Base-by-base conservation (phyloP, 2,888 invertebrate genomes). In the Sylvicola cinctus region DNA sequence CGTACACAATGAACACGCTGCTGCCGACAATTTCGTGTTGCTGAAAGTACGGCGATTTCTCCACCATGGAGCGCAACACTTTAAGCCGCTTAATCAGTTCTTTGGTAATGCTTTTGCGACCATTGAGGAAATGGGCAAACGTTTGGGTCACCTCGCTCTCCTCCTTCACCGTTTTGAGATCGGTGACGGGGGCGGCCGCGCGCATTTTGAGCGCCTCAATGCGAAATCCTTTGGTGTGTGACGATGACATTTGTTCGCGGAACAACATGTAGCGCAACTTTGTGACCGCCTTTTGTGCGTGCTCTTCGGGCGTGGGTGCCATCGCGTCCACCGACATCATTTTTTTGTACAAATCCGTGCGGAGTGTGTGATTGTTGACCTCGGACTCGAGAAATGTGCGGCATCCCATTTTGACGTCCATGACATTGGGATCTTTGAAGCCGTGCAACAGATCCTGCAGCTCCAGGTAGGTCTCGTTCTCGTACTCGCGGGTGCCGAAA, bases 321-420 rank as follows among this genome's bases (percentile, higher is more conserved):
- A 58, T 63, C 0, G 83, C 78, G 54, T 95, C 90, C 12, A 96
- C 70, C 5, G 79, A 74, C 27, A 93, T 69, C 93, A 96, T 95
- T 65, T 96, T 96, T 45, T 85, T 75, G 55, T 91, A 96, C 25
- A 96, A 65, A 60, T 96, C 96, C 3, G 68, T 51, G 32, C 95
- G 68, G 13, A 84, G 74, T 30, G 71, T 72, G 16, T 73, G 74
- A 51, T 93, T 95, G 49, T 74, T 74, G 28, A 95, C 95, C 63
- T 96, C 96, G 3, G 79, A 77, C 58, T 96, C 95, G 27, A 93
- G 66, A 58, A 95, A 96, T 14, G 95, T 96, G 48, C 93, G 70
- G 3, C 81, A 83, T 29, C 96, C 96, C 72, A 96, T 83, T 63
- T 96, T 96, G 39, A 96, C 79, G 56, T 96, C 96, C 76, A 96